These are phyloP conservation scores for Drosophila tsacasi DNA, from an alignment of 1,140 invertebrate species.

Conservation along the genomic window DNA sequence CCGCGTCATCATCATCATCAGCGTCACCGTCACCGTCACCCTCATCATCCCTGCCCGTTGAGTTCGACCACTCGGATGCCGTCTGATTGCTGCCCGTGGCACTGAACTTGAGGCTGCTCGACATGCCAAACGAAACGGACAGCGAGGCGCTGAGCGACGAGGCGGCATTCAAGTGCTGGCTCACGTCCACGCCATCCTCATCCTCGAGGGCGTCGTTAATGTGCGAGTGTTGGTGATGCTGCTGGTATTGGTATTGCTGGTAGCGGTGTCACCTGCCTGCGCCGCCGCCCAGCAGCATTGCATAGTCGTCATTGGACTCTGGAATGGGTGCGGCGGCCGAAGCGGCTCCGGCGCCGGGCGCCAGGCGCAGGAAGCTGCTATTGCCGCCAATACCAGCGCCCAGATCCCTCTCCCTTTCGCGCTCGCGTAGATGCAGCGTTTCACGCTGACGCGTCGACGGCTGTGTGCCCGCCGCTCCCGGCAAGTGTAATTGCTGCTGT, in stretches of 20 bases:
- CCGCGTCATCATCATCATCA: conserved; percentile 27
- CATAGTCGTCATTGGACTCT: conserved; percentile 80
- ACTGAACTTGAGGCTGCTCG: conserved; percentile 78
- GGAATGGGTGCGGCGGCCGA: conserved; percentile 74
- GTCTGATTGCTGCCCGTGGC: conserved; percentile 72
- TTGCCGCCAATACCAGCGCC: conserved; percentile 45
- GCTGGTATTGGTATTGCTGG: conserved; percentile 74
- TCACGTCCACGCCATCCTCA: conserved; percentile 69
- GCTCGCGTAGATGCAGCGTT: conserved; percentile 67
- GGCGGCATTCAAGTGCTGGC: conserved; percentile 69
- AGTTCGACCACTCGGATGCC: conserved; percentile 80
- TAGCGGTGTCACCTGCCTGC: conserved; percentile 81
- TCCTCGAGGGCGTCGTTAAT: conserved; percentile 60
- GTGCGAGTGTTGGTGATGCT: conserved; percentile 52
- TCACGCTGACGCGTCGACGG: conserved; percentile 64
- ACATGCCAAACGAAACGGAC: conserved; percentile 76
- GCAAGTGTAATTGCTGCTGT: conserved; percentile 76
- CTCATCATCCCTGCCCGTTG: conserved; percentile 71
- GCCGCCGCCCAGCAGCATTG: conserved; percentile 69
- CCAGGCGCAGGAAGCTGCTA: conserved; percentile 64
- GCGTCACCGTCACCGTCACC: conserved; percentile 41
- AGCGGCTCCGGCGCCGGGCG: conserved; percentile 38
- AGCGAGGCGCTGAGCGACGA: conserved; percentile 73
- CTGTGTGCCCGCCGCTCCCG: conserved; percentile 42
- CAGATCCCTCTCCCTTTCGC: conserved; percentile 41